phyloP scores from a whole-genome alignment of 2,888 invertebrate species.

The Papilio elwesi region DNA sequence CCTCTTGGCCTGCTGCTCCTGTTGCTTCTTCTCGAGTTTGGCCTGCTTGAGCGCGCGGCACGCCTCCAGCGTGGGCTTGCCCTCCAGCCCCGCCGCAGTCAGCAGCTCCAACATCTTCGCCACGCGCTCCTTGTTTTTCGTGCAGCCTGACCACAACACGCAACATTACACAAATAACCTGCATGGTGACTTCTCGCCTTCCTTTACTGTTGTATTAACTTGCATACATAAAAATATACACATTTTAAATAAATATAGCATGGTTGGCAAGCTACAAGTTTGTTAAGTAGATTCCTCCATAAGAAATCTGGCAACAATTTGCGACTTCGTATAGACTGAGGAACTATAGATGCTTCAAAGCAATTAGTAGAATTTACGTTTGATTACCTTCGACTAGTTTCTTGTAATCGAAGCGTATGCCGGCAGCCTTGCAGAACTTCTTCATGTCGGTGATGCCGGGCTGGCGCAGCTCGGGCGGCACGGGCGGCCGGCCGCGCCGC shows the following conservation, averaged over 20 bases:
- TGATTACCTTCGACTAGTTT: slow-evolving; percentile 75
- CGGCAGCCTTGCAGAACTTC: slow-evolving; percentile 81
- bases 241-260: no score
- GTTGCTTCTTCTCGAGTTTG: slow-evolving; percentile 72
- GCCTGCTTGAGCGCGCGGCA: slow-evolving; percentile 74
- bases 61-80: slow-evolving; percentile 78
- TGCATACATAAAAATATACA: no score
- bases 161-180: background rate
- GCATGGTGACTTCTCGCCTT: no score
- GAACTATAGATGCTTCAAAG: background rate
- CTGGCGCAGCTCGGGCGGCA: slow-evolving; percentile 73
- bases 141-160: slow-evolving; percentile 66
- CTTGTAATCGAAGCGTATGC: slow-evolving; percentile 79
- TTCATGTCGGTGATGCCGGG: slow-evolving; percentile 82
- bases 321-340: no score
- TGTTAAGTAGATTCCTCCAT: no score
- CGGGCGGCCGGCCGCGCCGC: slow-evolving; percentile 74
- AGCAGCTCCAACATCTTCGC: slow-evolving; percentile 76
- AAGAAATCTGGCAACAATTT: no score
- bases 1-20: slow-evolving; percentile 73
- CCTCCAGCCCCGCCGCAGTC: slow-evolving; percentile 74
- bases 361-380: background rate
- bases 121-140: slow-evolving; percentile 81
- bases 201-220: background rate
- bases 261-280: no score